Percentiles rank a stretch among this genome's conserved stretches.
These are phyloP conservation scores for Allochrocebus solatus DNA, from an alignment of 2,797 vertebrate species.

Conservation along the genomic window DNA sequence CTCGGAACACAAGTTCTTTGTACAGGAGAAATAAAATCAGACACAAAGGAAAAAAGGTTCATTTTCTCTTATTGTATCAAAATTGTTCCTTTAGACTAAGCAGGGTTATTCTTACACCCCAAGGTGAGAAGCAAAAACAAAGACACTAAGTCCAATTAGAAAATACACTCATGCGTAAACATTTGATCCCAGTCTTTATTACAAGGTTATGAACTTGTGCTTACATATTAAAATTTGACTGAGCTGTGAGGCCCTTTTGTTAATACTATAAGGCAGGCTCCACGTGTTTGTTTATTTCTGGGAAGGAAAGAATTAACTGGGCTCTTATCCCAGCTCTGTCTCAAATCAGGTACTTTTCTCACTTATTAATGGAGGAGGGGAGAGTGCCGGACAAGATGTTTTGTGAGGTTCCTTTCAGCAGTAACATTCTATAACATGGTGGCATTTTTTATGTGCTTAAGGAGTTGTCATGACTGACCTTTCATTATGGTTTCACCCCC, in stretches of 20 bases:
- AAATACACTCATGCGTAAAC: conserved; percentile 5
- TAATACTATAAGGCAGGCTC: neutral
- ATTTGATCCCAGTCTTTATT: neutral
- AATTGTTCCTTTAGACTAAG: conserved; percentile 48
- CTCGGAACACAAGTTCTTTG: conserved; percentile 63
- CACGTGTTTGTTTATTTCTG: conserved; percentile 51
- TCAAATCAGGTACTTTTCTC: neutral
- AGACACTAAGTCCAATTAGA: conserved; percentile 33
- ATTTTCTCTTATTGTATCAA: conserved; percentile 37
- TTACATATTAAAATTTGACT: neutral
- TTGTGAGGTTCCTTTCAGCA: neutral
- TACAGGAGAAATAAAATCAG: conserved; percentile 50
- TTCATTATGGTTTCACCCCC: neutral
- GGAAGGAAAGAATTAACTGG: conserved; percentile 44
- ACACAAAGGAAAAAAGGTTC: conserved; percentile 64
- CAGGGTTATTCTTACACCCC: conserved; percentile 35
- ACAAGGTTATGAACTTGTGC: conserved; percentile 47
- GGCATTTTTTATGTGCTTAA: neutral
- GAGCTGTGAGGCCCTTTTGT: conserved; percentile 59
- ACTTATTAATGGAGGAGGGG: neutral
- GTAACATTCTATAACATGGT: neutral
- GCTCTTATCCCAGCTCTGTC: conserved; percentile 18
- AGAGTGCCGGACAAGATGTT: neutral
- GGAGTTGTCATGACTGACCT: neutral
- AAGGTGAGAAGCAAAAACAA: conserved; percentile 42